Base-by-base conservation (phyloP, 2,797 vertebrate genomes). In the Epinephelus malabaricus region DNA sequence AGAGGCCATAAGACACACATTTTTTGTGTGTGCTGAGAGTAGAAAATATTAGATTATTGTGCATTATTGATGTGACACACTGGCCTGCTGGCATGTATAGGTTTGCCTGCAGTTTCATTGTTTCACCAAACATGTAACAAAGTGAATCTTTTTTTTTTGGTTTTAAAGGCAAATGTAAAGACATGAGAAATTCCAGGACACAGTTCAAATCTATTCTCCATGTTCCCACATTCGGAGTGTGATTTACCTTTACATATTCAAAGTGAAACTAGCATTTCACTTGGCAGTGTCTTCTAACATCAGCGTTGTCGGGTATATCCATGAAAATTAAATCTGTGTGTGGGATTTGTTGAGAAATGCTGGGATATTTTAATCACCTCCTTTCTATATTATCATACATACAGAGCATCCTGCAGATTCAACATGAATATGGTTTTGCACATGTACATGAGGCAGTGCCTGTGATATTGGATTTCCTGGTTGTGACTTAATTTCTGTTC, bases 251-350 rank as follows among this genome's bases (percentile, higher is more conserved):
- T n/a, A 25, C 50, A 50, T 21, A 54, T 60, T 82, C 58, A 65
- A 65, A 71, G 69, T 73, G 65, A 73, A 82, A 76, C 50, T 49
- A n/a, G 6, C 19, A 60, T 70, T 81, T 75, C 34, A 21, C 69
- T 50, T 68, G 74, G 76, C 83, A 50, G 54, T n/a, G 55, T 69
- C 66, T 66, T 46, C 51, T 25, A 23, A 62, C 81, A 27, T 81
- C 66, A 40, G 61, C 15, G 21, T 40, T 54, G 43, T 61, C 73
- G 69, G 34, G 45, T 25, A 49, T 56, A n/a, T 49, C 63, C 78
- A 58, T 84, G 84, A 69, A 87, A 85, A 86, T 89, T 46, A 72
- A 83, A 86, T 81, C 74, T 75, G 17, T 75, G 84, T 65, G 66
- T 73, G 62, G 79, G 73, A 73, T 83, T 83, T 83, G 54, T 67